Base-by-base conservation (phyloP, 2,113 vertebrate genomes). In the Nothobranchius furzeri region DNA sequence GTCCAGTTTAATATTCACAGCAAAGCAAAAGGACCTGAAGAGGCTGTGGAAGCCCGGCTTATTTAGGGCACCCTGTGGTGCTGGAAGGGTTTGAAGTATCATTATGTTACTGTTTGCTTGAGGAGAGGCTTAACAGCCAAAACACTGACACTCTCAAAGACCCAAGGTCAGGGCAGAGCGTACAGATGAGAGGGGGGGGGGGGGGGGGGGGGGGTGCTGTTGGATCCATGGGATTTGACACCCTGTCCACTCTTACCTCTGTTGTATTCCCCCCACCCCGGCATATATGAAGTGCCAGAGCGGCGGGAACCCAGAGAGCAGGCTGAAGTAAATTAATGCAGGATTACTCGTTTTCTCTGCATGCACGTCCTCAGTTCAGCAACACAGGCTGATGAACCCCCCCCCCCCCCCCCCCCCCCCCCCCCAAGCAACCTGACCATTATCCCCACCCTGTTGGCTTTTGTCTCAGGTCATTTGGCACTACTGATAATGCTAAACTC, bases 91-190 rank as follows among this genome's bases (percentile, higher is more conserved):
- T 91, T 92, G 90, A 92, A 91, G 90, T 91, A 85, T 92, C 89
- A 81, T 92, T 90, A 88, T 87, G 89, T 92, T 92, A 91, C 92
- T 89, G 91, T 91, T 92, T 92, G 91, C 92, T 91, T 90, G 87
- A 92, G 80, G 56, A 79, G 85, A 82, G 73, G 86, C 84, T 90
- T 87, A 89, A 80, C 83, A 84, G 89, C 85, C 90, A 85, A 91
- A 92, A 85, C 73, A 82, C 82, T 85, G 76, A 87, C 82, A 87
- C 82, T 81, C 81, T 73, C 81, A 88, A 86, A 88, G 80, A 73
- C 81, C 76, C 79, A 89, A 83, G 89, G 89, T 88, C 86, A 85
- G 89, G 65, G 70, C 80, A 84, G 71, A 83, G 76, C 70, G 82
- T 50, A 37, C 47, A 50, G 77, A 45, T 42, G 9, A 69, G 63